Evolutionary conservation across 2,888 invertebrate genomes (phyloP), one percentile per base, ranked within the genome.

Genomic region (Sacculina carcini): DNA sequence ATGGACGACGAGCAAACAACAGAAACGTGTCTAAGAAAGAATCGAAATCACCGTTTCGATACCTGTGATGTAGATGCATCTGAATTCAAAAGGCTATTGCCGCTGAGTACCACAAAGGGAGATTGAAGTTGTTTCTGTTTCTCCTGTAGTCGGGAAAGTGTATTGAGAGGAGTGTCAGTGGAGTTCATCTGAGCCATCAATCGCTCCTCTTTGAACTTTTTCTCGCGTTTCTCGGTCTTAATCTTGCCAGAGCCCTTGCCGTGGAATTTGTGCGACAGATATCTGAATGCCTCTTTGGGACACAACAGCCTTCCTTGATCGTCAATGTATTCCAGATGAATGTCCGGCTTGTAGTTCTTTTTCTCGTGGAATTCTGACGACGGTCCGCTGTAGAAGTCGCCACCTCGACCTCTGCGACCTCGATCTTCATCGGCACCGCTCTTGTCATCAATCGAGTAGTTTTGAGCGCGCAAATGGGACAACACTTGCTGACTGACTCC

Each of bases 241-340:
- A 90, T 94, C 67, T 98, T 98, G 51, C 98, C 96, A 21, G 96
- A 92, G 2, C 92, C 92, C 70, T 98, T 96, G 50, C 98, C 98
- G 69, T 98, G 98, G 71, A 98, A 98, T 69, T 94, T 90, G 67
- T 94, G 96, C 24, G 89, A 90, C 51, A 96, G 72, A 70, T 89
- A 86, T 58, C 58, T 54, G 69, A 94, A 96, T 47, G 98, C 96
- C 70, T 98, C 96, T 67, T 98, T 98, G 52, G 83, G 78, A 61
- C 80, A 82, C 54, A 98, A 73, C 59, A 83, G 74, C 52, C 86
- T 79, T 0, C 98, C 98, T 62, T 84, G 83, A 63, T 94, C 92
- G 67, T 98, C 96, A 57, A 89, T 86, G 66, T 99, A 99, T 64
- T 94, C 90, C 60, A 96, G 69, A 67, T 90, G 90, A 36, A 94